Conservation (phyloP, 2,113 vertebrate species). For the Tragelaphus strepsiceros region DNA sequence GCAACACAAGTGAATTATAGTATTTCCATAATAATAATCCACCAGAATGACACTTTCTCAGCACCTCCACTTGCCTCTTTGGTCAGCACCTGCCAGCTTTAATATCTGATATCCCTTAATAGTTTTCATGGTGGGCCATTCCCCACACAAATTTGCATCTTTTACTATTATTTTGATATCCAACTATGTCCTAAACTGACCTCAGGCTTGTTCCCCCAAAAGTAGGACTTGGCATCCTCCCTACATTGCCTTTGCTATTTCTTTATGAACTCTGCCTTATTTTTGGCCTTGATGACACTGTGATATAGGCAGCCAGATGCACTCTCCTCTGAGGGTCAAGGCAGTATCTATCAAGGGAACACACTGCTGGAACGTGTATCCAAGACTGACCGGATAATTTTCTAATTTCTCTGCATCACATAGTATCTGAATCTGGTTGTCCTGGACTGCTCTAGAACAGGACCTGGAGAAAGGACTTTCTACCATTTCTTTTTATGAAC, state of each 20-base stretch:
- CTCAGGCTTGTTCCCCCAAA: neutral
- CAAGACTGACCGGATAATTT: neutral
- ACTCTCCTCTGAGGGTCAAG: neutral
- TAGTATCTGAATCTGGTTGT: neutral
- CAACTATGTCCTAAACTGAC: neutral
- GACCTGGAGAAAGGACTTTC: neutral
- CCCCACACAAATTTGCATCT: neutral
- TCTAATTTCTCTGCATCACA: neutral
- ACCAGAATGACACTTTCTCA: neutral
- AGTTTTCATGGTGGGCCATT: neutral
- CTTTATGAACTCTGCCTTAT: neutral
- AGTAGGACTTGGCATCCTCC: neutral
- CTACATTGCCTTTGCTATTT: neutral
- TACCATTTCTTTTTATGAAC: neutral
- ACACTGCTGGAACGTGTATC: neutral
- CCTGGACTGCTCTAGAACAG: neutral
- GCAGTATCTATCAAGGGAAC: neutral
- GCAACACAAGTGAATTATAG: neutral
- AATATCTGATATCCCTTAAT: neutral
- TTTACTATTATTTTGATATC: neutral
- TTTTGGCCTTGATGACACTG: neutral
- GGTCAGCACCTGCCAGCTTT: neutral
- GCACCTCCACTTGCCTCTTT: neutral
- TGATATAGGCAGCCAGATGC: neutral
- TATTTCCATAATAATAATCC: neutral